Conservation (phyloP, 2,113 vertebrate genomes). For the Brienomyrus longianalis region DNA sequence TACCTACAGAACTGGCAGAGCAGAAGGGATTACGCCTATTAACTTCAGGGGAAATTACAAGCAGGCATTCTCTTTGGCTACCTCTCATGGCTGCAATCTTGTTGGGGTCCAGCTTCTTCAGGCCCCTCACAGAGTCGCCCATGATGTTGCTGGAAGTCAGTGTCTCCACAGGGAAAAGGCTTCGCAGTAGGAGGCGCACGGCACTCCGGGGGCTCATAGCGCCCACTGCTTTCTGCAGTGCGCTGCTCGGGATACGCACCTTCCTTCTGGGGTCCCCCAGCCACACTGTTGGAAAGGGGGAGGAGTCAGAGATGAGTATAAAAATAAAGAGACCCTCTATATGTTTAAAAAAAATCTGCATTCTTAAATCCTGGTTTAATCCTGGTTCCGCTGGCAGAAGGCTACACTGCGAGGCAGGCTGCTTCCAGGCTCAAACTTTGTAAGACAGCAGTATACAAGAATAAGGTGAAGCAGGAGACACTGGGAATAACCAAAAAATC, state of each 20-base stretch:
- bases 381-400: too few species aligned
- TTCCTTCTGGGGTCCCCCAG: slow-evolving; percentile 63
- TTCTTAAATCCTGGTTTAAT: too few species aligned
- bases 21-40: neutral
- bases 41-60: neutral
- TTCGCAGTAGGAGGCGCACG: slow-evolving; percentile 56
- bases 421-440: too few species aligned
- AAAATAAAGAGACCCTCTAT: too few species aligned
- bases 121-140: slow-evolving; percentile 28
- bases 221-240: slow-evolving; percentile 52
- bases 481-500: too few species aligned
- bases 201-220: slow-evolving; percentile 55
- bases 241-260: slow-evolving; percentile 46
- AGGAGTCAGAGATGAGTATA: too few species aligned
- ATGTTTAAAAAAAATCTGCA: too few species aligned
- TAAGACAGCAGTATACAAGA: too few species aligned
- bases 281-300: slow-evolving; percentile 44
- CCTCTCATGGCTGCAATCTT: slow-evolving; percentile 69
- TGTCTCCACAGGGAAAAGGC: slow-evolving; percentile 59
- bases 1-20: neutral
- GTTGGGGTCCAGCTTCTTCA: slow-evolving; percentile 58
- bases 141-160: slow-evolving; percentile 44
- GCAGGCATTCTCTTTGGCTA: slow-evolving; percentile 25
- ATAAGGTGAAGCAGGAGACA: too few species aligned
- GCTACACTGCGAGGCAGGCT: too few species aligned